Base-by-base conservation (phyloP, 2,113 vertebrate genomes). In the Aythya baeri region DNA sequence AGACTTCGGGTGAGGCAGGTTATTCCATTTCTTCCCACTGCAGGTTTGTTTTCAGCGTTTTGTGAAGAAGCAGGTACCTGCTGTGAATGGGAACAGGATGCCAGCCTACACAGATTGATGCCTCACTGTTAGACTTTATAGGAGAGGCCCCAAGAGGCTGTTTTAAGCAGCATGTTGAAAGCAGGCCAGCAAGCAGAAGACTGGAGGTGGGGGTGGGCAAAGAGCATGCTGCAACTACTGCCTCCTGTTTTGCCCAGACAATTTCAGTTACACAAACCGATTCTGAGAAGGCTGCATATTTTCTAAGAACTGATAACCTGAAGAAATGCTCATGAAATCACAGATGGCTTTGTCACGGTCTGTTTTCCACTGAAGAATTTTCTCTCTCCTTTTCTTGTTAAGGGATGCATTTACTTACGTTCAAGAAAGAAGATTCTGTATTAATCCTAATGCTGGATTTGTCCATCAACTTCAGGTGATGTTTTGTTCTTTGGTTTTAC, bases 361-460 rank as follows among this genome's bases (percentile, higher is more conserved):
- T 67, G 25, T 62, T 83, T 83, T 52, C 55, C 50, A 75, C 59
- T 54, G 10, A 83, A 63, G 8, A 77, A 12, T 71, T 94, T 89
- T 83, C 18, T 89, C n/a, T 94, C 67, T 61, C 13, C 13, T 59
- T 44, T 9, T 95, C 32, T 87, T 92, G 26, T 85, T 50, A 82
- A 99, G 99, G 98, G 99, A 99, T 82, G 99, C 99, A 21, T 99
- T 99, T 98, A 99, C 98, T 94, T 99, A 99, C 34, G 99, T 99
- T 86, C 99, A 99, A 97, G 99, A 99, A 98, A 99, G 99, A 93
- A 98, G 99, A 97, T 99, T 99, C 98, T 99, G 99, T 98, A 99
- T 99, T 97, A 99, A 99, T 98, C 99, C 99, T 77, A 99, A 99
- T 94, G 98, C 99, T 97, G 99, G 99, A 97, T 99, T 99, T 97